Percentiles rank a stretch among this genome's conserved stretches.
Conservation (phyloP, 2,888 invertebrate genomes). For the Bimastos eiseni region DNA sequence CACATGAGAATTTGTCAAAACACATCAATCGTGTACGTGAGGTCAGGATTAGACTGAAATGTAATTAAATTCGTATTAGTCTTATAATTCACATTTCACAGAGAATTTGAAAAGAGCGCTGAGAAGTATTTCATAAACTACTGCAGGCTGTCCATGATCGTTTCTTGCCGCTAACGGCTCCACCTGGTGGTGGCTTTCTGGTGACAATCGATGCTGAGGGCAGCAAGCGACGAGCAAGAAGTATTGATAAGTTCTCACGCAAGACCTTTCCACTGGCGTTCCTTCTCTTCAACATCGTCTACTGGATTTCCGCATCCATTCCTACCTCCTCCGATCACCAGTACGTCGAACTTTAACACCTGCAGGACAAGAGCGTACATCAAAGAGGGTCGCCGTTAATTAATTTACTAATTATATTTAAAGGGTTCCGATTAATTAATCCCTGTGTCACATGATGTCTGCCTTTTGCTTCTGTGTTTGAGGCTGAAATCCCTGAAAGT, state of each 20-base stretch:
- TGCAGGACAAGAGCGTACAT: background rate
- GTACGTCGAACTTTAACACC: background rate
- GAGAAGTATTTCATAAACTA: background rate
- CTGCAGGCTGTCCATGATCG: constrained; percentile 7
- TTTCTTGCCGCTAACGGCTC: background rate
- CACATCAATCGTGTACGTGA: too few species aligned
- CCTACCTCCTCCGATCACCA: background rate
- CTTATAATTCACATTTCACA: background rate
- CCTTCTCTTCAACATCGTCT: constrained; percentile 45
- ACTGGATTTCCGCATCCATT: constrained; percentile 43
- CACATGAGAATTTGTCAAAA: background rate
- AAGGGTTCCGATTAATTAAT: background rate
- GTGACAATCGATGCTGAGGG: constrained; percentile 32
- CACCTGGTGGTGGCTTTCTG: background rate
- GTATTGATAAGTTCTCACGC: constrained; percentile 34
- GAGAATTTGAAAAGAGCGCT: background rate
- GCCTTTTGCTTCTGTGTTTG: background rate
- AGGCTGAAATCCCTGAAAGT: background rate
- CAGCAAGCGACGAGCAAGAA: constrained; percentile 34
- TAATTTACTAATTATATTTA: constrained; percentile 2
- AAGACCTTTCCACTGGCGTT: constrained; percentile 44
- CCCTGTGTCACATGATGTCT: background rate
- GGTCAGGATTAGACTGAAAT: background rate
- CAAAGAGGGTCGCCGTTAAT: background rate
- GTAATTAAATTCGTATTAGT: background rate